A percentile compares a stretch with the other conserved stretches of the same genome.
These are phyloP conservation scores for Nysson spinosus DNA, from an alignment of 2,888 invertebrate genomes.

Conservation along the genomic window DNA sequence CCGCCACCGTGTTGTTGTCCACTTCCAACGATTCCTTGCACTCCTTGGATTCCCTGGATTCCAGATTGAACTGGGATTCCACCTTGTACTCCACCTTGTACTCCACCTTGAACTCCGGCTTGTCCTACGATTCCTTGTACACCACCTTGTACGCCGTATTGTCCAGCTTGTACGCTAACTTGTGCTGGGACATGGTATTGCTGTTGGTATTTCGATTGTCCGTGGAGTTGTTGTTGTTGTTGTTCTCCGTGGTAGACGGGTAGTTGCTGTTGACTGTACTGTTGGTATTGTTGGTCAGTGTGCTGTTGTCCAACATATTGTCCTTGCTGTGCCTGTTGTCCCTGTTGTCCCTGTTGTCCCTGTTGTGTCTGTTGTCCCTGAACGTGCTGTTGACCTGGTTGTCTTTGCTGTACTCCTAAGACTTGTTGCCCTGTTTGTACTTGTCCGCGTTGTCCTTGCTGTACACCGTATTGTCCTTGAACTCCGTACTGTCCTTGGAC, in stretches of 20 bases:
- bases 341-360: not conserved
- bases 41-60: slow-evolving; percentile 13
- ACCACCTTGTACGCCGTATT: slow-evolving; percentile 17
- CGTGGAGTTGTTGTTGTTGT: slow-evolving; percentile 20
- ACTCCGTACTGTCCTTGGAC: slow-evolving; percentile 27
- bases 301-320: slow-evolving; percentile 17
- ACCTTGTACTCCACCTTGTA: slow-evolving; percentile 22
- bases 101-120: slow-evolving; percentile 9
- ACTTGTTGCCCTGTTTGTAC: slow-evolving; percentile 2
- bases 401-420: no score
- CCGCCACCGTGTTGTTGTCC: slow-evolving; percentile 60
- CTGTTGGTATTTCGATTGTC: no score
- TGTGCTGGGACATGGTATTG: not conserved
- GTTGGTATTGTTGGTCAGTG: slow-evolving; percentile 23
- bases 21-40: slow-evolving; percentile 9
- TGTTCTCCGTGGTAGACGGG: slow-evolving; percentile 7
- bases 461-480: not conserved
- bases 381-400: slow-evolving; percentile 27
- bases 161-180: slow-evolving; percentile 16
- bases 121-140: slow-evolving; percentile 3
- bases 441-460: slow-evolving; percentile 3
- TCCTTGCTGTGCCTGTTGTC: slow-evolving; percentile 1
- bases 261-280: slow-evolving; percentile 26
- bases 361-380: slow-evolving; percentile 19
- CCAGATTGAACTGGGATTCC: slow-evolving; percentile 15